Conservation (phyloP, 2,113 vertebrate genomes). For the Campylorhamphus procurvoides region DNA sequence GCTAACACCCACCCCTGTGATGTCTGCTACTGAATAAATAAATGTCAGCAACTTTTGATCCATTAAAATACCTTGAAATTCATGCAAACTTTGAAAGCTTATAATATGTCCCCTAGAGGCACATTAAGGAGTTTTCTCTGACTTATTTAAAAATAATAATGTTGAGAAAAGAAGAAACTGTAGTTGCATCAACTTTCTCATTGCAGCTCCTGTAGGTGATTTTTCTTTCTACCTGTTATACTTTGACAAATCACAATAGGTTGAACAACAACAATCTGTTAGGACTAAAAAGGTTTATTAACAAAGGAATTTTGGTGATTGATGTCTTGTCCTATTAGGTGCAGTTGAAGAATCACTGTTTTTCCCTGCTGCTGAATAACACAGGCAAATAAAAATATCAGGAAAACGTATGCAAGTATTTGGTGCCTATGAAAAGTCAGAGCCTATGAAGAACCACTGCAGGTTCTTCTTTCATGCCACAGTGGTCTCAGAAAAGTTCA, state of each 20-base stretch:
- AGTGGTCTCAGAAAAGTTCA: not conserved
- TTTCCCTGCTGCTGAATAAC: not conserved
- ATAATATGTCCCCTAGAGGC: not conserved
- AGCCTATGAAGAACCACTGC: not conserved
- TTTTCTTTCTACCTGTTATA: not conserved
- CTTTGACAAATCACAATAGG: not conserved
- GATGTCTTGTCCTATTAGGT: not conserved
- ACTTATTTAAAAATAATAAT: not conserved
- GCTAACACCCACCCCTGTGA: not conserved
- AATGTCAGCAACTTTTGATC: not conserved
- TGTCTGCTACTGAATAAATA: not conserved
- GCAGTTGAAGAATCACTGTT: not conserved
- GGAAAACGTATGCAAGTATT: not conserved
- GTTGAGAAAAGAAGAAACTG: not conserved
- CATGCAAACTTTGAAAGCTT: not conserved
- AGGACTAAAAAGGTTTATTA: not conserved
- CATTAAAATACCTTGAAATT: slow-evolving; percentile 34
- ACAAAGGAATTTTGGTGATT: not conserved
- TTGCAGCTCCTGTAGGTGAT: not conserved
- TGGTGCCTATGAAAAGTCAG: not conserved
- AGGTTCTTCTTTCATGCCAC: not conserved
- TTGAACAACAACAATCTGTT: not conserved
- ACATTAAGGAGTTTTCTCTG: not conserved
- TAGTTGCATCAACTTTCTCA: not conserved
- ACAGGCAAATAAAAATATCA: not conserved